These are phyloP conservation scores for Oryzaephilus surinamensis DNA, from an alignment of 1,140 invertebrate genomes.

Conservation along the genomic window DNA sequence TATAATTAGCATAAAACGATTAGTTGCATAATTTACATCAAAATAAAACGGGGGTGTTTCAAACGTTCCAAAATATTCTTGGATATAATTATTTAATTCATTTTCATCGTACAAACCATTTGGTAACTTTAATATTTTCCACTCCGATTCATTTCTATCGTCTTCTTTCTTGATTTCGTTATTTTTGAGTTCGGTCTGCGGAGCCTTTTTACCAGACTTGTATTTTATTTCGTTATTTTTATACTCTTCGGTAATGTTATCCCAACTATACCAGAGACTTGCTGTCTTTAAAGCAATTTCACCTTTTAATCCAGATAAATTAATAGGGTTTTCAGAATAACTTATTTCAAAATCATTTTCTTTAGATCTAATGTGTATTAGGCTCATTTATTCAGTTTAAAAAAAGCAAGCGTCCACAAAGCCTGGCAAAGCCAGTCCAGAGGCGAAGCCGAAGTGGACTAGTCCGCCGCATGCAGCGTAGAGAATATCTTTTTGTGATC, in stretches of 20 bases:
- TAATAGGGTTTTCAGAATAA: slow-evolving; percentile 11
- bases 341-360: slow-evolving; percentile 8
- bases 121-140: slow-evolving; percentile 11
- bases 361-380: slow-evolving; percentile 9
- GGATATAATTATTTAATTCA: slow-evolving; percentile 11
- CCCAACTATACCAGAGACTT: slow-evolving; percentile 9
- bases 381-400: slow-evolving; percentile 9
- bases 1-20: slow-evolving; percentile 10
- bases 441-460: slow-evolving; percentile 1
- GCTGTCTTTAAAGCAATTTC: slow-evolving; percentile 10
- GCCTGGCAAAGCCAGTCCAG: slow-evolving; percentile 2
- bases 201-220: slow-evolving; percentile 1
- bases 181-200: slow-evolving; percentile 1
- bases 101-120: slow-evolving; percentile 9
- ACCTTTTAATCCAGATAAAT: slow-evolving; percentile 9
- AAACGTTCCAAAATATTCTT: slow-evolving; percentile 8
- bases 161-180: slow-evolving; percentile 9
- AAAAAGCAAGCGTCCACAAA: too few species aligned
- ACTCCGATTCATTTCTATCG: slow-evolving; percentile 5
- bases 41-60: slow-evolving; percentile 8
- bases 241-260: slow-evolving; percentile 10
- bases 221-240: slow-evolving; percentile 11
- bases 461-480: slow-evolving; percentile 1
- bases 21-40: slow-evolving; percentile 9
- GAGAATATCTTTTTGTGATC: slow-evolving; percentile 11